Percentiles rank a stretch among this genome's conserved stretches.
Evolutionary conservation across 1,140 invertebrate species (phyloP).

Genomic region (Diplogasteroides magnus): DNA sequence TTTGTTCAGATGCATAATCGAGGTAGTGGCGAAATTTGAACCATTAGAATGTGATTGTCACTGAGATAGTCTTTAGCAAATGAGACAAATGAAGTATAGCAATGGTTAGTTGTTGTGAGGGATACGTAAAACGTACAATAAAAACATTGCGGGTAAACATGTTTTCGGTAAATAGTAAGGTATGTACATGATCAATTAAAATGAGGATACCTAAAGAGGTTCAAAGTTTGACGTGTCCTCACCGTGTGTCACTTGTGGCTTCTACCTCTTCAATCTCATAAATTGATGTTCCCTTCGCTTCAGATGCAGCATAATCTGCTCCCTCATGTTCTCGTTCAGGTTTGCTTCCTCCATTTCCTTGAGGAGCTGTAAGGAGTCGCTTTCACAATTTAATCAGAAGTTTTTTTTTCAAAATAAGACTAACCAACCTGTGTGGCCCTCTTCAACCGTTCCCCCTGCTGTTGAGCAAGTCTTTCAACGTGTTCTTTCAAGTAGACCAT

Average conservation of each 20-base stretch:
- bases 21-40: conserved; percentile 98
- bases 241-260: conserved; percentile 84
- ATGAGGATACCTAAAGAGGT: conserved; percentile 60
- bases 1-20: no score
- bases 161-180: conserved; percentile 61
- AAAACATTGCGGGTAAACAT: conserved; percentile 63
- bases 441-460: conserved; percentile 81
- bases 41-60: conserved; percentile 83
- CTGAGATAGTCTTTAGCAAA: conserved; percentile 44
- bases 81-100: conserved; percentile 8
- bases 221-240: conserved; percentile 98
- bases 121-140: no score
- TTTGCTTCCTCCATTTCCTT: conserved; percentile 50
- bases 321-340: conserved; percentile 64
- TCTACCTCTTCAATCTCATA: conserved; percentile 76
- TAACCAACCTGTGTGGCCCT: conserved; percentile 83
- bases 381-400: no score
- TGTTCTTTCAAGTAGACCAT: conserved; percentile 93
- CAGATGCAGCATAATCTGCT: conserved; percentile 80
- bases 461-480: conserved; percentile 92
- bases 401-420: background rate
- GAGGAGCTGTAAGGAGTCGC: conserved; percentile 31
- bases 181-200: no score
- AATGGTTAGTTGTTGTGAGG: no score
- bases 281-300: conserved; percentile 81